Percentiles rank a stretch among this genome's conserved stretches.
Evolutionary conservation across 2,888 invertebrate species (phyloP).

Genomic region (Cephus spinipes): DNA sequence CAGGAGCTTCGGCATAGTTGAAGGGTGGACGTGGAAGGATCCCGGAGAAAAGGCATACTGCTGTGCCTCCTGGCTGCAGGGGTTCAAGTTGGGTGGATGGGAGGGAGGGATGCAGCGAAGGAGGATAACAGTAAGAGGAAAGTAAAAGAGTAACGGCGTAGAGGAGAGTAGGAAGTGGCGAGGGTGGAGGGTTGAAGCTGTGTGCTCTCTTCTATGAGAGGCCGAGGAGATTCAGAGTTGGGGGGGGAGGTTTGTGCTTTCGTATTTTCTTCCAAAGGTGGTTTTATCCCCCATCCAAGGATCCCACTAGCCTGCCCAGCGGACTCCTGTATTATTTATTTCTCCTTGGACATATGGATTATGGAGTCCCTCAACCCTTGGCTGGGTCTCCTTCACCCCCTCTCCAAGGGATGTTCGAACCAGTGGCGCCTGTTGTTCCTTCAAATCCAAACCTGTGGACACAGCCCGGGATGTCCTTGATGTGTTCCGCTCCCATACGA

Average conservation of each 20-base stretch:
- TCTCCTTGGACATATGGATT: conserved; percentile 58
- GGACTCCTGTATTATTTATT: conserved; percentile 62
- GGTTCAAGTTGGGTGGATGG: background rate
- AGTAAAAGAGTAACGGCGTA: background rate
- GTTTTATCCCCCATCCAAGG: conserved; percentile 12
- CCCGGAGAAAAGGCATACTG: background rate
- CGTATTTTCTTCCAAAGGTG: conserved; percentile 14
- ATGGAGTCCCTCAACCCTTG: conserved; percentile 35
- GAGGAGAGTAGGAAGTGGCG: background rate
- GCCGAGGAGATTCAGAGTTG: background rate
- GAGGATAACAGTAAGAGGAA: background rate
- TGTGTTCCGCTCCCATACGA: background rate
- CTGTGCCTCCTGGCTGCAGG: background rate
- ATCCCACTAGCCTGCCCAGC: conserved; percentile 27
- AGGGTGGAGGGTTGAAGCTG: background rate
- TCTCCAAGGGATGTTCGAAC: background rate
- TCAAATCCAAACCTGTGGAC: background rate
- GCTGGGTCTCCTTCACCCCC: background rate
- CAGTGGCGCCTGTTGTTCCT: background rate
- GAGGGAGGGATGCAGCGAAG: background rate
- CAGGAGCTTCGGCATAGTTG: conserved; percentile 4
- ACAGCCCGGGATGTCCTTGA: background rate
- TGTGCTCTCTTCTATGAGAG: background rate
- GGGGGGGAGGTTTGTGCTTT: background rate
- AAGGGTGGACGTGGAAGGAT: background rate